Base-by-base conservation (phyloP, 2,113 vertebrate species). In the Chionomys nivalis region DNA sequence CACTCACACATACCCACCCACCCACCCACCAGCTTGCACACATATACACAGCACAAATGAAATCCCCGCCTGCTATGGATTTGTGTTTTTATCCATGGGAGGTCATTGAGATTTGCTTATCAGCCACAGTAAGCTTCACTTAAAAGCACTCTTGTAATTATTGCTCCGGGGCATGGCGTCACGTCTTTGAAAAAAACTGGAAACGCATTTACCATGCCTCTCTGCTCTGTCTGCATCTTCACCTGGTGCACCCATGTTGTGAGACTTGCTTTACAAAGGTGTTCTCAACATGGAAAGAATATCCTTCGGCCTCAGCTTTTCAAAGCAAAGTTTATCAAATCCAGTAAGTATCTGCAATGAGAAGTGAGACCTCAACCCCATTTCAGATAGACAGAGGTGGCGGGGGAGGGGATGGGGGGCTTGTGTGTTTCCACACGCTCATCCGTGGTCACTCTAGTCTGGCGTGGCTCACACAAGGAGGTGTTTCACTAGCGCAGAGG, bases 131-230 rank as follows among this genome's bases (percentile, higher is more conserved):
- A 82, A 95, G 24, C 13, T 76, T 96, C 44, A 83, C 42, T 55
- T 76, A 68, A 91, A 87, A 82, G 13, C 12, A 24, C 16, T 68
- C 85, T 88, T 90, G 47, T 89, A 89, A 93, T 95, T 92, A 89
- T 82, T 97, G 97, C 90, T 93, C 47, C 24, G 36, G 75, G 75
- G 93, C 26, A n/a, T 88, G 39, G 13, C 65, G 72, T 93, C 88
- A 75, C 87, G 21, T 96, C 88, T 95, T 96, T 93, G 55, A 82
- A 17, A 82, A 82, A 87, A 95, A 93, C 93, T 47, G 28, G 88
- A 94, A 95, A 94, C 21, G 16, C 33, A 55, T 5, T 52, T 75
- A 89, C 19, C 81, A 21, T 75, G 85, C 61, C 61, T 94, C 28
- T 92, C 23, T 96, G 13, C 33, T 65, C 68, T 31, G 90, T 82